These are phyloP conservation scores for Argyrosomus regius DNA, from an alignment of 2,797 vertebrate species.

Conservation along the genomic window DNA sequence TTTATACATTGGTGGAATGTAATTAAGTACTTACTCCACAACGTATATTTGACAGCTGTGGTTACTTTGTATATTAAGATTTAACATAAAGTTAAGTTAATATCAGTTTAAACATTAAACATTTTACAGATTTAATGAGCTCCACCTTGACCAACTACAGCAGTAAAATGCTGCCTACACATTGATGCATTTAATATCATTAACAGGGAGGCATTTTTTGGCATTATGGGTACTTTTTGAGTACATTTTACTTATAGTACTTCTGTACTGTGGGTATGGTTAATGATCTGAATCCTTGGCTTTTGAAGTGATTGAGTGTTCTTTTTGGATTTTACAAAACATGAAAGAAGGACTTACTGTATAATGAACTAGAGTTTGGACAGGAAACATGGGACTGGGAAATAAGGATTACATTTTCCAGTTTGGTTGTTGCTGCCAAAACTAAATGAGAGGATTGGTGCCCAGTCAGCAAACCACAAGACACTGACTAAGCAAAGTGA, in stretches of 20 bases:
- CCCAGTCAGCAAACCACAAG: constrained; percentile 50
- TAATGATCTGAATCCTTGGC: background rate
- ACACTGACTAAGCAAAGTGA: constrained; percentile 46
- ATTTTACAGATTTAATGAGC: background rate
- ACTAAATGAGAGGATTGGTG: constrained; percentile 1
- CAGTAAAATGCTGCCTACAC: background rate
- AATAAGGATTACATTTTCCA: background rate
- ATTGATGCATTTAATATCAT: background rate
- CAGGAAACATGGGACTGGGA: background rate
- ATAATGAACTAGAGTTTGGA: background rate
- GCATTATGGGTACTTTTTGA: background rate
- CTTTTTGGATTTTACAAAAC: background rate
- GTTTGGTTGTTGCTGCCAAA: background rate
- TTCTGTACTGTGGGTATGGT: background rate
- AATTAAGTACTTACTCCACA: background rate
- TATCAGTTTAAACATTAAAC: background rate
- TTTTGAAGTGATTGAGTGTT: no score
- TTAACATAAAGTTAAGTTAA: background rate
- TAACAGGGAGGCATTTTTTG: background rate
- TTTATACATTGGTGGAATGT: background rate
- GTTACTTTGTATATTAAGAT: background rate
- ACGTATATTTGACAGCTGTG: background rate
- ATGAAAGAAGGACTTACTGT: background rate
- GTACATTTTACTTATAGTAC: background rate
- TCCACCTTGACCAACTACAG: background rate